Base-by-base conservation (phyloP, 2,113 vertebrate genomes). In the Chaetorhynchus papuensis region DNA sequence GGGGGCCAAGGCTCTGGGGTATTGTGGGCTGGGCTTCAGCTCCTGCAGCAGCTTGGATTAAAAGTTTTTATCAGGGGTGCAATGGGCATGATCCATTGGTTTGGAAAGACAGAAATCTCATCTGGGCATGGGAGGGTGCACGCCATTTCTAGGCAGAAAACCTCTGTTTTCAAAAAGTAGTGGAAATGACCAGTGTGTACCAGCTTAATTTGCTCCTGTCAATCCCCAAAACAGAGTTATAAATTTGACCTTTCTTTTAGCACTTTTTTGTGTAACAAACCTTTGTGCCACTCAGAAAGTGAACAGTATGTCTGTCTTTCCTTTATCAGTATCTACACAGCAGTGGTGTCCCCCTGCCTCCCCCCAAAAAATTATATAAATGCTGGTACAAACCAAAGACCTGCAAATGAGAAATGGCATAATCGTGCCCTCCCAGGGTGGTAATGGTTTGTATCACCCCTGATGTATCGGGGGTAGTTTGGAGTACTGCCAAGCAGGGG, bases 31-130 rank as follows among this genome's bases (percentile, higher is more conserved):
- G 31, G n/a, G 19, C 18, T 13, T 41, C 21, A 4, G 28, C 15
- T 10, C 11, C 54, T 12, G 69, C 9, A 14, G 53, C 23, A 33
- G 1, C 8, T 11, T 3, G 11, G 11, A 15, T 23, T 16, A 15
- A 33, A 12, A 33, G 6, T 7, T 12, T 14, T 16, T 57, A 7
- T 2, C 13, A 28, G 4, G 23, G 7, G 7, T 13, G 30, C 11
- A n/a, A 2, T 0, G 6, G 5, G 4, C 26, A 1, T 2, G 3
- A 4, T 6, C 41, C 22, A 24, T 6, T 13, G 18, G 8, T 18
- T 56, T 9, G 52, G 57, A 27, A 37, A 18, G n/a, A 75, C 45
- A 28, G 39, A 54, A 37, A 13, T 6, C 44, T 53, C 41, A 2
- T 5, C 49, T 11, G 27, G 31, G 10, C 3, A 0, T 4, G 0